phyloP scores from a whole-genome alignment of 2,888 invertebrate genomes.

The Drosophila picticornis region DNA sequence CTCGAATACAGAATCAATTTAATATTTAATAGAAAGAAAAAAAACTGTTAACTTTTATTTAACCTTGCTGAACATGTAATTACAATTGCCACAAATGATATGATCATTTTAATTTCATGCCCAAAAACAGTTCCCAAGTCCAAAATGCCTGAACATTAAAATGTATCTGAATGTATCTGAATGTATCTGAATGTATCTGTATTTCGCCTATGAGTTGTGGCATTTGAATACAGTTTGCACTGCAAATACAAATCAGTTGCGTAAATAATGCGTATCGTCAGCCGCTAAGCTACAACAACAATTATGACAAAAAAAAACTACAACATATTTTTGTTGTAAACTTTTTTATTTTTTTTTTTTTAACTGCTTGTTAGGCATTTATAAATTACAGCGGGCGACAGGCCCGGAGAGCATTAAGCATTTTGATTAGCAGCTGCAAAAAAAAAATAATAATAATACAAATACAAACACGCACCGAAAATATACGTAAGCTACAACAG shows the following conservation, averaged over 20 bases:
- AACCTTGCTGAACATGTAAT: slow-evolving; percentile 29
- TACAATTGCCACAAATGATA: slow-evolving; percentile 27
- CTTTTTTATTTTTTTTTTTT: slow-evolving; percentile 7
- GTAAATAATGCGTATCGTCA: slow-evolving; percentile 80
- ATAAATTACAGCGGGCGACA: slow-evolving; percentile 72
- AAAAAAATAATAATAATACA: slow-evolving; percentile 30
- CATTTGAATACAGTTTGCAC: slow-evolving; percentile 49
- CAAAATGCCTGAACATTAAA: background rate
- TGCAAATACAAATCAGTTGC: slow-evolving; percentile 81
- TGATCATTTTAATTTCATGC: slow-evolving; percentile 27
- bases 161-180: background rate
- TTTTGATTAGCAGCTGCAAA: slow-evolving; percentile 80
- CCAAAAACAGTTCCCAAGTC: background rate
- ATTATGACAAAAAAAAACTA: slow-evolving; percentile 9
- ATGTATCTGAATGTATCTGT: slow-evolving; percentile 2
- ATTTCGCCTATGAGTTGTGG: background rate
- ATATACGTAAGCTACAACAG: slow-evolving; percentile 55
- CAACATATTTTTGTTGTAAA: background rate
- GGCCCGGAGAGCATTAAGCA: slow-evolving; percentile 66
- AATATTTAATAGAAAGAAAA: background rate
- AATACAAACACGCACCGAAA: slow-evolving; percentile 37
- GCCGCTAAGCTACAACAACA: slow-evolving; percentile 30
- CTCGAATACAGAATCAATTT: background rate
- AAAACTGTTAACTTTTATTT: slow-evolving; percentile 17
- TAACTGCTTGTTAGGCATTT: slow-evolving; percentile 62